phyloP scores from a whole-genome alignment of 2,797 vertebrate genomes.

The Tangara arthus region DNA sequence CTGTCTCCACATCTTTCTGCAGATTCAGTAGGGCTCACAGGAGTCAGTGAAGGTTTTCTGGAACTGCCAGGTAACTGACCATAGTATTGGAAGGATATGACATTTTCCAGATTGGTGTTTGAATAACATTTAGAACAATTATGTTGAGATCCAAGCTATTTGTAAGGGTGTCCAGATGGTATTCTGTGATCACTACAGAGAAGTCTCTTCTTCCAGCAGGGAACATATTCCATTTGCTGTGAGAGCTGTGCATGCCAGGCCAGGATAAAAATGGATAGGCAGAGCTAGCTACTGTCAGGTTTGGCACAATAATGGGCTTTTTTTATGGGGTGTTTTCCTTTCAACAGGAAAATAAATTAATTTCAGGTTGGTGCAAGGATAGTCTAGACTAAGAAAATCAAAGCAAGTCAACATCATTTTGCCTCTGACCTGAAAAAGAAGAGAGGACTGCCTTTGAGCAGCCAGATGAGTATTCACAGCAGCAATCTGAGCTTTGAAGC shows the following conservation, averaged over 20 bases:
- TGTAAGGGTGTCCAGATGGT: neutral
- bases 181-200: neutral
- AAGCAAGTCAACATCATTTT: slow-evolving; percentile 30
- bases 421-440: slow-evolving; percentile 33
- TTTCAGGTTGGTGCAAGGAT: neutral
- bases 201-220: neutral
- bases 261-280: neutral
- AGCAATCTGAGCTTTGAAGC: slow-evolving; percentile 36
- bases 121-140: neutral
- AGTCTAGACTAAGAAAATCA: slow-evolving; percentile 38
- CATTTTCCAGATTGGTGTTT: neutral
- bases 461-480: neutral
- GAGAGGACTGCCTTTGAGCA: neutral
- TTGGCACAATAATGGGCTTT: neutral
- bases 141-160: neutral
- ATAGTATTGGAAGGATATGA: neutral
- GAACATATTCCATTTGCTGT: neutral
- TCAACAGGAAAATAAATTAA: neutral
- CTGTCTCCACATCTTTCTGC: neutral
- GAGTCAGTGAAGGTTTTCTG: neutral
- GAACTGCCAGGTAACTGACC: neutral
- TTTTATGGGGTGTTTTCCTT: neutral
- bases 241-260: neutral
- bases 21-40: neutral
- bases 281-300: neutral